Evolutionary conservation across 2,888 invertebrate species (phyloP).

Genomic region (Lypha dubia): DNA sequence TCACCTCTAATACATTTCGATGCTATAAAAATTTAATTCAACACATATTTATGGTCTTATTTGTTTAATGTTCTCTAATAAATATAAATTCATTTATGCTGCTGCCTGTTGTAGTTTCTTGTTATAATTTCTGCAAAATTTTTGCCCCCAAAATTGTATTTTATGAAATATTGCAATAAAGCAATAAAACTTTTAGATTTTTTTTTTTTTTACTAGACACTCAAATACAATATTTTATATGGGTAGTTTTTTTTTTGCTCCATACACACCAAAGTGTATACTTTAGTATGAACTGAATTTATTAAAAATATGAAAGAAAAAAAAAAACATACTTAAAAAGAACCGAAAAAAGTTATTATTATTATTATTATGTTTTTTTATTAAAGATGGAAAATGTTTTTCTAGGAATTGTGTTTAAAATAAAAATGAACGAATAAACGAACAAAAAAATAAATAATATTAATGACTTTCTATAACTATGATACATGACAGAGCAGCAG

Average conservation of each 20-base stretch:
- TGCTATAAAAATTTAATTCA: slow-evolving; percentile 18
- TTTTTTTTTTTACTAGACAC: slow-evolving; percentile 23
- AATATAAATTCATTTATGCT: slow-evolving; percentile 12
- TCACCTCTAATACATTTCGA: background rate
- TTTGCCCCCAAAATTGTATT: slow-evolving; percentile 14
- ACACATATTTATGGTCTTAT: background rate
- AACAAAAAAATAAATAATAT: slow-evolving; percentile 40
- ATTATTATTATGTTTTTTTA: background rate
- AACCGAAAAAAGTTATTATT: slow-evolving; percentile 25
- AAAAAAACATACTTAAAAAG: slow-evolving; percentile 42
- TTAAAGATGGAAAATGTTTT: slow-evolving; percentile 30
- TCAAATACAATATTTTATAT: slow-evolving; percentile 49
- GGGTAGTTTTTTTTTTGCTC: slow-evolving; percentile 11
- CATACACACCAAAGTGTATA: slow-evolving; percentile 13
- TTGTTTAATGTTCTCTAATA: slow-evolving; percentile 26
- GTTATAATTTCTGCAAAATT: slow-evolving; percentile 41
- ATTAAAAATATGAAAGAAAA: slow-evolving; percentile 15
- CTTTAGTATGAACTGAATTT: slow-evolving; percentile 46
- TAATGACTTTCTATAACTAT: slow-evolving; percentile 68
- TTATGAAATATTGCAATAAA: slow-evolving; percentile 31
- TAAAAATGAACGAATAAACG: slow-evolving; percentile 11
- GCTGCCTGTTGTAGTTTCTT: background rate
- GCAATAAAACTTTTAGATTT: slow-evolving; percentile 52
- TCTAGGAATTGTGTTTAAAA: slow-evolving; percentile 41
- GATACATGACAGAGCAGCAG: slow-evolving; percentile 48